Evolutionary conservation across 2,113 vertebrate species (phyloP), one percentile per base, ranked within the genome.

Genomic region (Tor tambroides): DNA sequence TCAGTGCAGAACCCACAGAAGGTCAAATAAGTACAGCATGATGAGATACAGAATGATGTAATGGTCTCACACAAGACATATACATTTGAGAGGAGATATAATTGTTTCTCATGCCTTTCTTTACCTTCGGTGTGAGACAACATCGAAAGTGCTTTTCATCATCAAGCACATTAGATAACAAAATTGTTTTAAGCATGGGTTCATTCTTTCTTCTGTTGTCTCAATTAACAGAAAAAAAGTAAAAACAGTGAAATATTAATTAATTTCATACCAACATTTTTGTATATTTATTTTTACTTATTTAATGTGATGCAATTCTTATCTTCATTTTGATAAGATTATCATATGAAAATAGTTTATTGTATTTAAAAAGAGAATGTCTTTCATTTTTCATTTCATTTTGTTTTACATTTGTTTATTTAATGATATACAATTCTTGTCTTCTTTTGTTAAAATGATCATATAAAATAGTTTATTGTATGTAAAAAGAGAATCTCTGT

Each of bases 1-100:
- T 74, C 69, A 65, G 49, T 59, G 23, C 30, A 21, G 19, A 87
- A 72, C 54, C 88, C 81, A 86, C 88, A 87, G 38, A 87, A 89
- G 78, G 83, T 89, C 86, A 85, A 28, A 43, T 26, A 59, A 82
- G 74, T 77, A 46, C 51, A 28, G 28, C 32, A 54, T 80, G 32
- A 83, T 84, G 32, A 83, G 67, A 49, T 11, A 17, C 54, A 54
- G 26, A 28, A 46, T 86, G 77, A 89, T 81, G 88, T 89, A 87
- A 89, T 87, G 69, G 1, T 65, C 59, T 78, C 26, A 67, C 5
- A 28, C 69, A 82, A 23, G 32, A 21, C 32, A 38, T 6, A 30
- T 17, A 56, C 49, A 59, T 79, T 32, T 3, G 1, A 21, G 51
- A 12, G 2, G 8, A 61, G 32, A 61, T 61, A 15, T 14, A 61